Conservation (phyloP, 2,888 invertebrate species). For the Chloroclystis v-ata region DNA sequence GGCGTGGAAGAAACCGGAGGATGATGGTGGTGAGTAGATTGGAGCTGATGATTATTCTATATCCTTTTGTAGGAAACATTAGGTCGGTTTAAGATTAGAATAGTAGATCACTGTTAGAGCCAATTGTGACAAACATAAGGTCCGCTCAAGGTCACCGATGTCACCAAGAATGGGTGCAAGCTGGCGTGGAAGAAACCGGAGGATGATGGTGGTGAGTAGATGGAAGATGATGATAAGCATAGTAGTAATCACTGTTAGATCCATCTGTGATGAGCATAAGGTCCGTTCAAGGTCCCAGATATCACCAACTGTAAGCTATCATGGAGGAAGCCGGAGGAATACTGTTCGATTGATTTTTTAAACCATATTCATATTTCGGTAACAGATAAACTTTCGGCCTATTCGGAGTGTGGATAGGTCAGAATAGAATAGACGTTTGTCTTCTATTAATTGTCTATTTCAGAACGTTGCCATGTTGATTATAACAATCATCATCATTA, state of each 20-base stretch:
- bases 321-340: constrained; percentile 97
- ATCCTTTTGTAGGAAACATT: no score
- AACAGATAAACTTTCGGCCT: no score
- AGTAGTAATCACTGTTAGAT: no score
- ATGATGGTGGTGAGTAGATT: constrained; percentile 87
- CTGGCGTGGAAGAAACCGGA: constrained; percentile 96
- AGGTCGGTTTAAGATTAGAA: no score
- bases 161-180: constrained; percentile 93
- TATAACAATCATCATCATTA: no score
- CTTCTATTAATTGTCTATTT: neutral
- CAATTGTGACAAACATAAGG: constrained; percentile 91
- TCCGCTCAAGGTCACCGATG: constrained; percentile 91
- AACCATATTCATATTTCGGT: no score
- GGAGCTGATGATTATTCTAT: no score
- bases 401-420: no score
- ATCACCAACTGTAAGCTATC: constrained; percentile 94
- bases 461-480: no score
- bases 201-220: constrained; percentile 89
- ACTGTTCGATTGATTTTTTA: no score
- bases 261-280: no score
- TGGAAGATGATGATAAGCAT: no score
- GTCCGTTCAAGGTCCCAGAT: constrained; percentile 92
- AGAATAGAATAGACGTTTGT: neutral
- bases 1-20: constrained; percentile 95
- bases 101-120: constrained; percentile 92